Evolutionary conservation across 2,888 invertebrate species (phyloP).

Genomic region (Polylopha cassiicola): DNA sequence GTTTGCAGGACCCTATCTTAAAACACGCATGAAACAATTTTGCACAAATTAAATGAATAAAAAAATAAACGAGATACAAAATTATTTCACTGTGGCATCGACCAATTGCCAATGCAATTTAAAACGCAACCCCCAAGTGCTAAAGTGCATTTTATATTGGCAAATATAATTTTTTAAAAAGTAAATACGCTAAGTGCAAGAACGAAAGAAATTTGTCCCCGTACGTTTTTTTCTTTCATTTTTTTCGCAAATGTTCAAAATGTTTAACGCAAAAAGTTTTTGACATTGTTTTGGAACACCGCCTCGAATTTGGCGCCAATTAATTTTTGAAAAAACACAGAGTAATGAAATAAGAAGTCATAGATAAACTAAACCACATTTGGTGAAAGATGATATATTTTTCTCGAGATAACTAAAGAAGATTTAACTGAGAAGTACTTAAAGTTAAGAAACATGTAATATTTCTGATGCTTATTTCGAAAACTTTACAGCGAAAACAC

Average conservation of each 20-base stretch:
- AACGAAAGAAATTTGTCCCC: constrained; percentile 71
- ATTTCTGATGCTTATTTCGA: no score
- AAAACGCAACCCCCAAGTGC: constrained; percentile 1
- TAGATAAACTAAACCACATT: no score
- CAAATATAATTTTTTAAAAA: constrained; percentile 4
- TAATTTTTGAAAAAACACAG: constrained; percentile 40
- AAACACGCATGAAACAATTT: constrained; percentile 67
- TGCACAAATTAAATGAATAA: constrained; percentile 63
- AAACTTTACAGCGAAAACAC: no score
- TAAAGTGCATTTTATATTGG: constrained; percentile 9
- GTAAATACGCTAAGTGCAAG: constrained; percentile 42
- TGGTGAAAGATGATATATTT: no score
- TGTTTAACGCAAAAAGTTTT: constrained; percentile 62
- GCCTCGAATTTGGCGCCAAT: constrained; percentile 64
- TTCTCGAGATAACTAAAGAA: no score
- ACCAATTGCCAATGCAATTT: constrained; percentile 17
- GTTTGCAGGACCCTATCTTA: constrained; percentile 35
- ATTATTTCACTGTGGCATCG: constrained; percentile 21
- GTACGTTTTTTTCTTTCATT: constrained; percentile 37
- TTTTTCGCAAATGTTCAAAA: constrained; percentile 48
- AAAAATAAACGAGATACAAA: constrained; percentile 46
- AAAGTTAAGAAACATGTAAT: no score
- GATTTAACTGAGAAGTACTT: no score
- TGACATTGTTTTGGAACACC: constrained; percentile 62
- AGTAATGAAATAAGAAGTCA: no score